Conservation (phyloP, 2,113 vertebrate species). For the Diglossa brunneiventris region DNA sequence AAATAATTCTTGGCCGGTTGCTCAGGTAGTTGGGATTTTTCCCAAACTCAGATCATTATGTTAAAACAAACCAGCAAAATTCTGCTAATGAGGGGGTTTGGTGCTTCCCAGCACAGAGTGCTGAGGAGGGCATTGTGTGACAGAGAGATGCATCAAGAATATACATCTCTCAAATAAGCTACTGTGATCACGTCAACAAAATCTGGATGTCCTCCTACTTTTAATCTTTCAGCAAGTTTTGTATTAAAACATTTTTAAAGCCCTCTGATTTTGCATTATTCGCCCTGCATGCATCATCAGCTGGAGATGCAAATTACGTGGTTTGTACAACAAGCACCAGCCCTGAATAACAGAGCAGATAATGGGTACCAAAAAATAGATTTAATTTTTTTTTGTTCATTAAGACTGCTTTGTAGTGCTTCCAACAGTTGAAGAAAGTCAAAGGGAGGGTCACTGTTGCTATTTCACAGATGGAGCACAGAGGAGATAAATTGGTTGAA, state of each 20-base stretch:
- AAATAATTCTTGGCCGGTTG: slow-evolving; percentile 22
- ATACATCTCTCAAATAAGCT: not conserved
- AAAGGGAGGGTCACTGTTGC: not conserved
- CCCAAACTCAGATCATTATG: not conserved
- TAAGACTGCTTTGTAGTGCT: slow-evolving; percentile 17
- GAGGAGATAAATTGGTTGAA: slow-evolving; percentile 1
- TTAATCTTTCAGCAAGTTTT: not conserved
- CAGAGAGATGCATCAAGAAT: not conserved
- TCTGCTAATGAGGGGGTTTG: slow-evolving; percentile 17
- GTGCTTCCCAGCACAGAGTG: not conserved
- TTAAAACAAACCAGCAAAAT: slow-evolving; percentile 24
- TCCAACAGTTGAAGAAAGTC: slow-evolving; percentile 26
- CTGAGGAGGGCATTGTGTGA: not conserved
- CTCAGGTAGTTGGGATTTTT: not conserved
- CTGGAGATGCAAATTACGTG: not conserved
- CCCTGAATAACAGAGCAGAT: slow-evolving; percentile 15
- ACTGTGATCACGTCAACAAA: not conserved
- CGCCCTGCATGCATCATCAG: not conserved
- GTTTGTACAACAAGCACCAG: not conserved
- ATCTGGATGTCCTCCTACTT: not conserved
- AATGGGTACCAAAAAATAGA: slow-evolving; percentile 4
- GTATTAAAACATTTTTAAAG: not conserved
- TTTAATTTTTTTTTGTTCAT: not conserved
- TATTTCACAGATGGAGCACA: slow-evolving; percentile 8
- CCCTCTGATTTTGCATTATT: slow-evolving; percentile 29